phyloP scores from a whole-genome alignment of 2,888 invertebrate genomes.

The Cistogaster globosa region DNA sequence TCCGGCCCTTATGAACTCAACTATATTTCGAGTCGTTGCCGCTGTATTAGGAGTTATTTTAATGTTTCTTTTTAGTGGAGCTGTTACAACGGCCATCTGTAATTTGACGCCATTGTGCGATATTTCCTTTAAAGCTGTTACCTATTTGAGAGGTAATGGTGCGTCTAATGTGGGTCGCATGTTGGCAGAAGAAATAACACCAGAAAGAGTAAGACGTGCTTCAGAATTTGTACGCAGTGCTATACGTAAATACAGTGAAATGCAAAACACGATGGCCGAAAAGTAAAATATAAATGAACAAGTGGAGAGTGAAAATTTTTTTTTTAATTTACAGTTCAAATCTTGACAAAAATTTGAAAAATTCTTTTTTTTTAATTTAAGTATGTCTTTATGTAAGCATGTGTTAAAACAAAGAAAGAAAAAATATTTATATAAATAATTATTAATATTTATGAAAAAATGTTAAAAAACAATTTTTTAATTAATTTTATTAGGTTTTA shows the following conservation, averaged over 20 bases:
- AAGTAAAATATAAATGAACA: slow-evolving; percentile 14
- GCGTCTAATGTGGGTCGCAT: slow-evolving; percentile 79
- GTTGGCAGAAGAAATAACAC: slow-evolving; percentile 83
- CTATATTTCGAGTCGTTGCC: slow-evolving; percentile 83
- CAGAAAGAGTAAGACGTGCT: slow-evolving; percentile 84
- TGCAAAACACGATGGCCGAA: slow-evolving; percentile 76
- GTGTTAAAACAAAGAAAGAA: background rate
- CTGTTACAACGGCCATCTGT: slow-evolving; percentile 85
- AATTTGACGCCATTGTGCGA: slow-evolving; percentile 85
- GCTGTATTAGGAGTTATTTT: slow-evolving; percentile 83
- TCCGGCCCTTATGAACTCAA: slow-evolving; percentile 78
- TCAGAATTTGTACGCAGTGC: slow-evolving; percentile 84
- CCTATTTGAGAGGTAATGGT: slow-evolving; percentile 76
- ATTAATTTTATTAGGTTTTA: too few species aligned
- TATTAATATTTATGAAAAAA: background rate
- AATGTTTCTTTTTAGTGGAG: slow-evolving; percentile 84
- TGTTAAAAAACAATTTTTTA: too few species aligned
- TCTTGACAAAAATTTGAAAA: slow-evolving; percentile 43
- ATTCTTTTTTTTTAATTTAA: background rate
- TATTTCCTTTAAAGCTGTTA: slow-evolving; percentile 81
- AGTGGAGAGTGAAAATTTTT: background rate
- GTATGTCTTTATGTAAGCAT: background rate
- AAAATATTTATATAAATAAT: background rate
- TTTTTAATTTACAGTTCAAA: too few species aligned
- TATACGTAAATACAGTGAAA: slow-evolving; percentile 84